These are phyloP conservation scores for Anguilla japonica DNA, from an alignment of 2,113 vertebrate genomes.

Conservation along the genomic window DNA sequence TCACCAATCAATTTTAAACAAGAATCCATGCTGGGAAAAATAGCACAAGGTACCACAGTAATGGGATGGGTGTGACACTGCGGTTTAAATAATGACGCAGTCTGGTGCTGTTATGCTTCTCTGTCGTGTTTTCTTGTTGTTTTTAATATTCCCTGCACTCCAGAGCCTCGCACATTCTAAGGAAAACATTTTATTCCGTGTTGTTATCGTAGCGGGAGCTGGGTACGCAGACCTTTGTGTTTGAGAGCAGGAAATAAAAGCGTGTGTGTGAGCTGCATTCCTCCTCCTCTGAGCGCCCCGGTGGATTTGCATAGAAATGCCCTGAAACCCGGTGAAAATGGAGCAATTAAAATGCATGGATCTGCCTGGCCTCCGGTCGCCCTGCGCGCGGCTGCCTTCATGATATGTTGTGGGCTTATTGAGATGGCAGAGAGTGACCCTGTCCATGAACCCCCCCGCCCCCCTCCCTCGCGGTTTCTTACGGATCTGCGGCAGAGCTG, in stretches of 20 bases:
- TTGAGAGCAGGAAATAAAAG: slow-evolving; percentile 48
- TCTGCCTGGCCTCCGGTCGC: slow-evolving; percentile 58
- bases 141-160: slow-evolving; percentile 10
- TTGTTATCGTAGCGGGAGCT: slow-evolving; percentile 15
- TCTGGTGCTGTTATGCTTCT: not conserved
- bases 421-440: slow-evolving; percentile 66
- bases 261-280: slow-evolving; percentile 56
- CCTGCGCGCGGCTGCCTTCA: slow-evolving; percentile 45
- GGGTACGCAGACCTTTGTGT: slow-evolving; percentile 22
- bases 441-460: slow-evolving; percentile 36
- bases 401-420: slow-evolving; percentile 64
- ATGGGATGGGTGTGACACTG: not conserved
- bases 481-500: not conserved
- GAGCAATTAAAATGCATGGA: slow-evolving; percentile 70
- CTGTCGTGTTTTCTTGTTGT: slow-evolving; percentile 8
- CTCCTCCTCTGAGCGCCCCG: slow-evolving; percentile 51
- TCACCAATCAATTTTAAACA: not conserved
- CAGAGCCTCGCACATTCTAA: not conserved
- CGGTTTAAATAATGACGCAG: not conserved
- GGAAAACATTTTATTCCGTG: not conserved
- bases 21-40: not conserved
- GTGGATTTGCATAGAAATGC: slow-evolving; percentile 69
- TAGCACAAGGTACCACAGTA: not conserved
- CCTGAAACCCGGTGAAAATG: slow-evolving; percentile 57
- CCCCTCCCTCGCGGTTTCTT: not conserved